Evolutionary conservation across 2,113 vertebrate species (phyloP), one percentile per base, ranked within the genome.

Genomic region (Dromiciops gliroides): DNA sequence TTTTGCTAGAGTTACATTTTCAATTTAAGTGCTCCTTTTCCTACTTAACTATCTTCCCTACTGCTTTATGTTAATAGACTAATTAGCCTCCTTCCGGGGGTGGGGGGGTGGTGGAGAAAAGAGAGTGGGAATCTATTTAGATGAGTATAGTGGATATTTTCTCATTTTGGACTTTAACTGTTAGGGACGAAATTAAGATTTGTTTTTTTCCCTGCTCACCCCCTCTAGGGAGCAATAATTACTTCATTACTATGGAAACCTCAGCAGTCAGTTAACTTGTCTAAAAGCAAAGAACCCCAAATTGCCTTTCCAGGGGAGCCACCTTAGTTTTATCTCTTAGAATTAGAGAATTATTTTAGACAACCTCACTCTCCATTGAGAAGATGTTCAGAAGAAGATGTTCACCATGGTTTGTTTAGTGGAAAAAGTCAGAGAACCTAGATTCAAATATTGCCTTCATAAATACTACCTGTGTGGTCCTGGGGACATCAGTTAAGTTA

Each of bases 371-470:
- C 3, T 37, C 31, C 12, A 75, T 19, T 75, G 31, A 37, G 14
- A 75, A 75, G 60, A n/a, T 37, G 60, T 37, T 37, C 12, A 16
- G 37, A 37, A 67, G 31, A 0, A 67, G 31, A 14, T n/a, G n/a
- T n/a, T n/a, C 31, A 67, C 12, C 31, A n/a, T 75, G 37, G 1
- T n/a, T 75, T 1, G 1, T n/a, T 75, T 1, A 4, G 0, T 0
- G 14, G 3, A 56, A 56, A 9, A 28, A 75, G 60, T 75, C 12
- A 75, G 14, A n/a, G 37, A 75, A 75, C 24, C 19, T n/a, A 14
- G 31, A 16, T 75, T n/a, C 31, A 75, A 75, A n/a, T n/a, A n/a
- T 37, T 60, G 9, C 10, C 10, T 60, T 3, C 12, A 60, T 31
- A n/a, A 37, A 75, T n/a, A n/a, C 0, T 75, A 37, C 12, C 60